Evolutionary conservation across 2,888 invertebrate species (phyloP).

Genomic region (Amorpha juglandis): DNA sequence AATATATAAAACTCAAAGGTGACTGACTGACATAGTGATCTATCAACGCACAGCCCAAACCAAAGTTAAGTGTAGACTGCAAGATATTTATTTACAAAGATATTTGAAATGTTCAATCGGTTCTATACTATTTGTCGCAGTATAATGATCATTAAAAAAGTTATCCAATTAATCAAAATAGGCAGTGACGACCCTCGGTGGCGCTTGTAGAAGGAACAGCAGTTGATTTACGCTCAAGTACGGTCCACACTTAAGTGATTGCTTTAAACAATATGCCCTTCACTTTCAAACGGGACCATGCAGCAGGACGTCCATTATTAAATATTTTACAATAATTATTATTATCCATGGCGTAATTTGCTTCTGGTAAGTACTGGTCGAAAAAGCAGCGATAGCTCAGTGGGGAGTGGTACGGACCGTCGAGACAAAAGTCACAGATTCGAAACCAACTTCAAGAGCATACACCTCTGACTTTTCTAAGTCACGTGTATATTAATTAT

Average conservation of each 20-base stretch:
- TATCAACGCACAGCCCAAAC: too few relatives aligned
- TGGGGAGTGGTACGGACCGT: too few relatives aligned
- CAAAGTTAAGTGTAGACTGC: background rate
- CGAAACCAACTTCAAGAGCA: too few relatives aligned
- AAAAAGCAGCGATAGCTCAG: too few relatives aligned
- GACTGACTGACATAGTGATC: too few relatives aligned
- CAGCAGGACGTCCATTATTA: background rate
- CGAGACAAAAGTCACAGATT: too few relatives aligned
- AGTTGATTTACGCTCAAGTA: conserved; percentile 4
- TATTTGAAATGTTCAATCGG: background rate
- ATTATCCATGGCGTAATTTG: too few relatives aligned
- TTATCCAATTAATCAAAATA: conserved; percentile 1
- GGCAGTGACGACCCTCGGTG: background rate
- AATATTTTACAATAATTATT: too few relatives aligned
- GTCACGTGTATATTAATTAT: too few relatives aligned
- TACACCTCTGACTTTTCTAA: too few relatives aligned
- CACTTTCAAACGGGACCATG: background rate
- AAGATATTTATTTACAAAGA: background rate
- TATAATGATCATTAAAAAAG: background rate
- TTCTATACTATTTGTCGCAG: background rate
- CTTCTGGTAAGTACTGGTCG: too few relatives aligned
- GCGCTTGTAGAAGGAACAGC: background rate
- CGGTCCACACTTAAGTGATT: conserved; percentile 6
- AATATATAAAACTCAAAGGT: too few relatives aligned
- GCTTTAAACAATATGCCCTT: conserved; percentile 13